Conservation (phyloP, 2,113 vertebrate genomes). For the Peromyscus californicus region DNA sequence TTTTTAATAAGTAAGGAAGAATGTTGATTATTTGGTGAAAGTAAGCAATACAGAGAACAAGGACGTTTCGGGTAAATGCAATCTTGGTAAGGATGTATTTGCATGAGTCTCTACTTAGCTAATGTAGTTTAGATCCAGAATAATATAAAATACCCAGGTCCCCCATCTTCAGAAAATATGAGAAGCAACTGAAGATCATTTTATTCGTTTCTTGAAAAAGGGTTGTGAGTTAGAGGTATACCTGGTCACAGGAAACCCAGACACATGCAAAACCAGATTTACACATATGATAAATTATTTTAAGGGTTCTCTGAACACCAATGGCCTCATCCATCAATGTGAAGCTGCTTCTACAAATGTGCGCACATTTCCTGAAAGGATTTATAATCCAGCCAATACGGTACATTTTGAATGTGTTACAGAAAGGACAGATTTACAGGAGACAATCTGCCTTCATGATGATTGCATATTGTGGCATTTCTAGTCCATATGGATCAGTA, state of each 20-base stretch:
- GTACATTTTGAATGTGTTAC: conserved; percentile 88
- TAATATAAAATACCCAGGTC: conserved; percentile 34
- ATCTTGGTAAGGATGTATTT: background rate
- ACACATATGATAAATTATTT: conserved; percentile 79
- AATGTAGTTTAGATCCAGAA: conserved; percentile 16
- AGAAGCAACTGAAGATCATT: background rate
- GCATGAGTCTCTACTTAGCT: conserved; percentile 34
- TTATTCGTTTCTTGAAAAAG: conserved; percentile 34
- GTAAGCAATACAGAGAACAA: background rate
- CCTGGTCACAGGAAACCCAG: conserved; percentile 60
- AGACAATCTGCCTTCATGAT: conserved; percentile 92
- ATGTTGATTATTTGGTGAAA: background rate
- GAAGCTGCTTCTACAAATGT: conserved; percentile 79
- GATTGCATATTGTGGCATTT: conserved; percentile 94
- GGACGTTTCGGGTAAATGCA: background rate
- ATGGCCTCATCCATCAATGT: conserved; percentile 65
- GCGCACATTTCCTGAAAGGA: conserved; percentile 86
- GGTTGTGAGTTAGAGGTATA: conserved; percentile 66
- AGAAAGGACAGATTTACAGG: conserved; percentile 92
- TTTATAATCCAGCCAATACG: conserved; percentile 91
- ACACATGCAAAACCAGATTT: conserved; percentile 76
- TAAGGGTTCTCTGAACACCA: conserved; percentile 74
- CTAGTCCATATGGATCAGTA: conserved; percentile 92
- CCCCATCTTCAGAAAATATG: background rate
- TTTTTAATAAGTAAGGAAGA: background rate